A percentile compares a stretch with the other conserved stretches of the same genome.
phyloP scores from a whole-genome alignment of 2,888 invertebrate species.

The Tricholauxania praeusta region DNA sequence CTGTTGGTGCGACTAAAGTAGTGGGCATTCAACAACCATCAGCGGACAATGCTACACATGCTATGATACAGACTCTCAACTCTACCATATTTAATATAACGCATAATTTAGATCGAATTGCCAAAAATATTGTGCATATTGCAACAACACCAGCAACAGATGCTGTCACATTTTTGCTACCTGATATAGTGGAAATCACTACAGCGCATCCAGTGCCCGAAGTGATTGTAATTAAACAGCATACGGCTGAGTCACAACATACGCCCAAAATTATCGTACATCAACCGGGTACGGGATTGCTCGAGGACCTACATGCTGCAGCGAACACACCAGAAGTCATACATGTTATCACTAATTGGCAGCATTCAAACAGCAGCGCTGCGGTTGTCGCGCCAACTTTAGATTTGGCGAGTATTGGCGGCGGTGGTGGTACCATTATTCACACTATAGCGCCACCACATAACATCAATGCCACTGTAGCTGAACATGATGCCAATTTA shows the following conservation, averaged over 20 bases:
- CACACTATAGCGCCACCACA: conserved; percentile 9
- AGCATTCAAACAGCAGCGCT: conserved; percentile 40
- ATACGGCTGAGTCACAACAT: conserved; percentile 51
- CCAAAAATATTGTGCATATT: conserved; percentile 59
- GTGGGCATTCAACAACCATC: not conserved
- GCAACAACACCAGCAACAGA: conserved; percentile 39
- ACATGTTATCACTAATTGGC: conserved; percentile 58
- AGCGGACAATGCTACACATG: conserved; percentile 58
- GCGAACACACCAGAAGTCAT: conserved; percentile 63
- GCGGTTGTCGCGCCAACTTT: conserved; percentile 47
- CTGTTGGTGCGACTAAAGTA: conserved; percentile 21
- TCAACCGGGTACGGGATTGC: conserved; percentile 54
- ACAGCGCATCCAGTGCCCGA: conserved; percentile 58
- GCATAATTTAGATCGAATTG: conserved; percentile 61
- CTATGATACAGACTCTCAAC: conserved; percentile 64
- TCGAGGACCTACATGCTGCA: conserved; percentile 56
- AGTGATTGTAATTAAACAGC: conserved; percentile 64
- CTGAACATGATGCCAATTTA: conserved; percentile 54
- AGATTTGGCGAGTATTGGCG: conserved; percentile 53
- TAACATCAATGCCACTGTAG: conserved; percentile 48
- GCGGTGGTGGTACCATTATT: conserved; percentile 37
- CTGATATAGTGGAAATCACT: conserved; percentile 48
- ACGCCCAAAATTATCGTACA: conserved; percentile 65
- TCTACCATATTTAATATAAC: conserved; percentile 65
- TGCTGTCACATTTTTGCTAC: conserved; percentile 27